Evolutionary conservation across 2,888 invertebrate species (phyloP).

Genomic region (Drosophila helvetica): DNA sequence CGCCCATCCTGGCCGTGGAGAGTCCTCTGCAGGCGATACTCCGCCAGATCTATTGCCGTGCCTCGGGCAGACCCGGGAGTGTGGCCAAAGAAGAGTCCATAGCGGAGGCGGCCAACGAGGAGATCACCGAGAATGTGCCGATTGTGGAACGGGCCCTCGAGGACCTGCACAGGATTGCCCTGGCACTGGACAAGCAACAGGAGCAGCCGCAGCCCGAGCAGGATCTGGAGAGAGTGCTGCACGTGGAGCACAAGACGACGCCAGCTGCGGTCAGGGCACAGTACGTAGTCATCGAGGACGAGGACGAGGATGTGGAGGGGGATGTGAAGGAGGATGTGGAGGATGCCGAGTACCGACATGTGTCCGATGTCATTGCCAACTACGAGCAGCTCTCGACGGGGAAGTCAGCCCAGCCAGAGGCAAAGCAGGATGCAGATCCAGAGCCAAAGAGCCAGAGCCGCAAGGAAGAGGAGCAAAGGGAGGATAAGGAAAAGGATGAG

Average conservation of each 20-base stretch:
- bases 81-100: constrained; percentile 33
- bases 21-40: constrained; percentile 79
- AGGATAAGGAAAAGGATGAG: constrained; percentile 7
- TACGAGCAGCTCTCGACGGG: constrained; percentile 69
- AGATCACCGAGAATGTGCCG: constrained; percentile 79
- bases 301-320: constrained; percentile 34
- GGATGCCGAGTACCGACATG: constrained; percentile 59
- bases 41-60: constrained; percentile 70
- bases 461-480: constrained; percentile 3
- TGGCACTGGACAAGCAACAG: constrained; percentile 46
- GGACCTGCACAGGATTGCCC: constrained; percentile 77
- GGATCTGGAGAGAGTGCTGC: constrained; percentile 22
- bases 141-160: constrained; percentile 81
- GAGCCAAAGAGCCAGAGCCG: neutral
- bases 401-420: constrained; percentile 30
- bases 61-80: constrained; percentile 53
- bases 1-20: constrained; percentile 69
- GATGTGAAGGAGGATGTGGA: constrained; percentile 7
- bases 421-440: constrained; percentile 4
- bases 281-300: constrained; percentile 67
- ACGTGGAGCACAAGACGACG: constrained; percentile 55
- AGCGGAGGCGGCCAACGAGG: constrained; percentile 20
- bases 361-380: constrained; percentile 72
- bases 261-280: constrained; percentile 58
- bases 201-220: neutral